A percentile compares a stretch with the other conserved stretches of the same genome.
These are phyloP conservation scores for Atractosteus spatula DNA, from an alignment of 2,113 vertebrate genomes.

Conservation along the genomic window DNA sequence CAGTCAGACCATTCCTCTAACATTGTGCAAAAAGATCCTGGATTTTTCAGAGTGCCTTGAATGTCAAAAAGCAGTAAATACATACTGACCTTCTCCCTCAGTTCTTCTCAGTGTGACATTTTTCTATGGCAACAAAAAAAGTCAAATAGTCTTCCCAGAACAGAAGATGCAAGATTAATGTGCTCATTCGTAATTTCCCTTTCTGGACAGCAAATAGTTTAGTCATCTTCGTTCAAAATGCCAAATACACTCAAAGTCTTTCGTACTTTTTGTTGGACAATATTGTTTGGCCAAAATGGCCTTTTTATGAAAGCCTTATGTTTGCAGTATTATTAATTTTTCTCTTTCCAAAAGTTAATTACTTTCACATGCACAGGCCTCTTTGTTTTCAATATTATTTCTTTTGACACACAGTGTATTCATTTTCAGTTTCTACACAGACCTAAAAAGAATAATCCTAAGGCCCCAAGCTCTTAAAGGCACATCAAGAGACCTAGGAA, in stretches of 20 bases:
- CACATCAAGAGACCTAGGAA: too few relatives aligned
- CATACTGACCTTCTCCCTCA: not conserved
- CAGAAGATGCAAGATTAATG: not conserved
- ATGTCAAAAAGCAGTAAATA: constrained; percentile 3
- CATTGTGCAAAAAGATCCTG: constrained; percentile 1
- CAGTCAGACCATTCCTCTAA: not conserved
- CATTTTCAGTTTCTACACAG: too few relatives aligned
- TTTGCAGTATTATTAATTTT: too few relatives aligned
- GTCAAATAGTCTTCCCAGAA: not conserved
- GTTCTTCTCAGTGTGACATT: constrained; percentile 22
- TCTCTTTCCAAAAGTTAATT: too few relatives aligned
- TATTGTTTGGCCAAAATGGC: too few relatives aligned
- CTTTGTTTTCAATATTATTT: too few relatives aligned
- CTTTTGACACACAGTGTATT: too few relatives aligned
- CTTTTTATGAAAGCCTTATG: too few relatives aligned
- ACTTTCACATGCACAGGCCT: too few relatives aligned
- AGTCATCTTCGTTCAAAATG: constrained; percentile 7
- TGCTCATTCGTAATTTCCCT: not conserved
- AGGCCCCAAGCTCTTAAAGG: too few relatives aligned
- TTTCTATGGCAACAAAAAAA: constrained; percentile 11
- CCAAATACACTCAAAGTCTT: not conserved
- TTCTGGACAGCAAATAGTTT: not conserved
- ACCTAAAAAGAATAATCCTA: too few relatives aligned
- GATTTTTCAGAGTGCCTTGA: not conserved
- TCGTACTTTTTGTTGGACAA: too few relatives aligned